A percentile compares a stretch with the other conserved stretches of the same genome.
Conservation (phyloP, 2,797 vertebrate species). For the Taenioides sp. region DNA sequence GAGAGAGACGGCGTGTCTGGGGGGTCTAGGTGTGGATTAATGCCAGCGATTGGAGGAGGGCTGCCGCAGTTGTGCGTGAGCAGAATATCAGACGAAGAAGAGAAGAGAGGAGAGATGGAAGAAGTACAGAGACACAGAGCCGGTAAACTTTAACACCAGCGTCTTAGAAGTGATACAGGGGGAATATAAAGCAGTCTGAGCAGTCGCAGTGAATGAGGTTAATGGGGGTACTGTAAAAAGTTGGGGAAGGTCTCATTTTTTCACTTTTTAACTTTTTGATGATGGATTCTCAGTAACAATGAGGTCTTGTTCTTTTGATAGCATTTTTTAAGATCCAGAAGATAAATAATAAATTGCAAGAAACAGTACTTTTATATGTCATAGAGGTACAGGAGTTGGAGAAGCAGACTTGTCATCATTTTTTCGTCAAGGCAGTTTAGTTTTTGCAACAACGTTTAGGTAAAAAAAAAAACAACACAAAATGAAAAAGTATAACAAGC, state of each 20-base stretch:
- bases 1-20: conserved; percentile 81
- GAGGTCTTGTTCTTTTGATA: background rate
- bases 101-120: conserved; percentile 69
- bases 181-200: conserved; percentile 24
- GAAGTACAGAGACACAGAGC: conserved; percentile 48
- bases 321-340: background rate
- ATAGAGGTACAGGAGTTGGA: background rate
- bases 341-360: background rate
- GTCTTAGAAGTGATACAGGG: conserved; percentile 1
- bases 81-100: conserved; percentile 82
- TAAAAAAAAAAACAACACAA: background rate
- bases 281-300: background rate
- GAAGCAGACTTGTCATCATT: too few species aligned
- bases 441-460: background rate
- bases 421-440: background rate
- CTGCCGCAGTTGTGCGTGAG: conserved; percentile 92
- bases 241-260: conserved; percentile 21
- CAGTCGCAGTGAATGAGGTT: conserved; percentile 15
- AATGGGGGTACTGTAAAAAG: conserved; percentile 16
- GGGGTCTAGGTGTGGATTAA: conserved; percentile 86
- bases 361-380: background rate
- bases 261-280: conserved; percentile 2
- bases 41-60: conserved; percentile 88
- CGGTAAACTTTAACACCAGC: conserved; percentile 24
- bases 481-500: background rate